Evolutionary conservation across 2,888 invertebrate species (phyloP), one percentile per base, ranked within the genome.

Genomic region (Chymomyza fuscimana): DNA sequence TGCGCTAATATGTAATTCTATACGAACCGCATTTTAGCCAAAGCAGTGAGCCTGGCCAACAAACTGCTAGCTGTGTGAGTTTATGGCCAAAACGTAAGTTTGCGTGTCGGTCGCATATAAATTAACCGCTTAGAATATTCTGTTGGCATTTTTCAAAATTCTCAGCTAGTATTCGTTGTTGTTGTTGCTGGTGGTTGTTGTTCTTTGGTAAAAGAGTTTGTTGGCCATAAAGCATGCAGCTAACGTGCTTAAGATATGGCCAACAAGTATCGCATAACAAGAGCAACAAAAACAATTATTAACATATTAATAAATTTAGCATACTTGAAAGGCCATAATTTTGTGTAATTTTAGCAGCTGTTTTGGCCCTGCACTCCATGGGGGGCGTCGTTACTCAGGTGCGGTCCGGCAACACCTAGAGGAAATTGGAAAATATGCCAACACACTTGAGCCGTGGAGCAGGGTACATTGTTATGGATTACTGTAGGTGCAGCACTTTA

Each of bases 221-320:
- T 81, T 88, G 82, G 80, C 88, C 81, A 78, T 87, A 84, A 84
- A 84, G 88, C 82, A 84, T 84, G 76, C 79, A 58, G 29, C 78
- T 78, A 81, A 85, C 86, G 88, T 88, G 84, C 80, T 81, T 82
- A 88, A 86, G 88, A 60, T 82, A 60, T 72, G 65, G 25, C 22
- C 51, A 46, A 10, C 40, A 4, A 46, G 40, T 46, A 46, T 46
- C 40, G 40, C 6, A 70, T 60, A 63, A 60, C 46, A 62, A 32
- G 32, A 32, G 9, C 51, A 54, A 58, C 25, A 65, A 72, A 19
- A 19, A 83, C 86, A 84, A 89, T 89, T 89, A 89, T 89, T 89
- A 89, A 89, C 87, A 87, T 88, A 89, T 89, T 89, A 89, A 89
- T 89, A 89, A 89, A 89, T 89, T 89, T 82, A 79, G 77, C 77